Conservation (phyloP, 2,113 vertebrate genomes). For the Stigmatopora nigra region DNA sequence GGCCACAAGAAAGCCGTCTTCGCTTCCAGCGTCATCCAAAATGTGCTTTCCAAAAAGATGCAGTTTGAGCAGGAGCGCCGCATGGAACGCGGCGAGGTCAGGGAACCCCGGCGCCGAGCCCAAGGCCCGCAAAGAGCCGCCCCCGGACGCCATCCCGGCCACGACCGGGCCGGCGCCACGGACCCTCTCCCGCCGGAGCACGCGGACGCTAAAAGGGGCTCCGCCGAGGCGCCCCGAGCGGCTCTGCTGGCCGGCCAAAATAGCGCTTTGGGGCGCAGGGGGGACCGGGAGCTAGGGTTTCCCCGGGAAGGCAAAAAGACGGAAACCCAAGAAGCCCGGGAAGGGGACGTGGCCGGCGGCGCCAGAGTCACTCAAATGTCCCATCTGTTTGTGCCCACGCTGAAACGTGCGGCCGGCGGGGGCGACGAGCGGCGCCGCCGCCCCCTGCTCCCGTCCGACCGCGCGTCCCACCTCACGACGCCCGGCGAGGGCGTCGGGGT, state of each 20-base stretch:
- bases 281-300: conserved; percentile 79
- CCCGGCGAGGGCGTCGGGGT: too few relatives aligned
- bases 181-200: conserved; percentile 53
- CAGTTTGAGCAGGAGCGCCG: conserved; percentile 91
- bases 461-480: conserved; percentile 34
- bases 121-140: conserved; percentile 69
- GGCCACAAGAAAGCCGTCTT: conserved; percentile 83
- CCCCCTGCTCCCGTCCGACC: conserved; percentile 32
- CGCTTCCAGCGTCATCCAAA: conserved; percentile 89
- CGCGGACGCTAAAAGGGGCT: conserved; percentile 77
- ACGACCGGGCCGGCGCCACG: conserved; percentile 63
- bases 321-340: conserved; percentile 40
- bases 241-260: conserved; percentile 84
- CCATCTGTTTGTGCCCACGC: conserved; percentile 86
- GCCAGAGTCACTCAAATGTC: conserved; percentile 83
- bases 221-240: conserved; percentile 78
- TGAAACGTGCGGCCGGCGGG: conserved; percentile 65
- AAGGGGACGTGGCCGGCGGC: conserved; percentile 31
- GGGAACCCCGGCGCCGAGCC: conserved; percentile 62
- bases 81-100: conserved; percentile 91
- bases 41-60: conserved; percentile 96
- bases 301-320: conserved; percentile 69
- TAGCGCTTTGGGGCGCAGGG: conserved; percentile 94
- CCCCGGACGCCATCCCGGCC: conserved; percentile 77
- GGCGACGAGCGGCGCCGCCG: conserved; percentile 20